Evolutionary conservation across 2,113 vertebrate species (phyloP).

Genomic region (Nestor notabilis): DNA sequence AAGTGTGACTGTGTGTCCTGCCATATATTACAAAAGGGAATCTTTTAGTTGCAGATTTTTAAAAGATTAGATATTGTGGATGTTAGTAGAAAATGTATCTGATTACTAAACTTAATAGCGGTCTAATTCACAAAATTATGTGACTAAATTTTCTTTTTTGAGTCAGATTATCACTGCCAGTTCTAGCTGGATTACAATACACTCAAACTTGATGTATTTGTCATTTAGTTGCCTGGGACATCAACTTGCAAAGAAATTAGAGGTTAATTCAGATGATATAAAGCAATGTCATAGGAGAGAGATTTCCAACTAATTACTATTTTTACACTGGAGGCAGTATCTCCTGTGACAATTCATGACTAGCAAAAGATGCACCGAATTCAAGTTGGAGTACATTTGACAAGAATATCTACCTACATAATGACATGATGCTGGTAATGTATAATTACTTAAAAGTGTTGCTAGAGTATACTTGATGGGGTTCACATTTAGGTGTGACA

Average conservation of each 20-base stretch:
- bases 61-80: not conserved
- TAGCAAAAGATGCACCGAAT: not conserved
- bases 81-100: not conserved
- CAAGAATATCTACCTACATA: not conserved
- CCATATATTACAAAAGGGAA: not conserved
- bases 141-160: not conserved
- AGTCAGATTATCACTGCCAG: not conserved
- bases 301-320: constrained; percentile 10
- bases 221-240: not conserved
- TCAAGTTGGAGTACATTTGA: not conserved
- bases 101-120: not conserved
- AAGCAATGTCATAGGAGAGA: not conserved
- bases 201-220: not conserved
- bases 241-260: constrained; percentile 13
- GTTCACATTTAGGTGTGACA: not conserved
- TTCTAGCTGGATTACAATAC: not conserved
- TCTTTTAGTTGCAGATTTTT: not conserved
- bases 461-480: not conserved
- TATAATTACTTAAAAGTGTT: constrained; percentile 4
- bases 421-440: not conserved
- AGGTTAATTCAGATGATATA: not conserved
- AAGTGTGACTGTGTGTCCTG: not conserved
- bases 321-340: not conserved
- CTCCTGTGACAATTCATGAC: not conserved
- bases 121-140: not conserved